These are phyloP conservation scores for Trachemys scripta DNA, from an alignment of 2,113 vertebrate species.

Conservation along the genomic window DNA sequence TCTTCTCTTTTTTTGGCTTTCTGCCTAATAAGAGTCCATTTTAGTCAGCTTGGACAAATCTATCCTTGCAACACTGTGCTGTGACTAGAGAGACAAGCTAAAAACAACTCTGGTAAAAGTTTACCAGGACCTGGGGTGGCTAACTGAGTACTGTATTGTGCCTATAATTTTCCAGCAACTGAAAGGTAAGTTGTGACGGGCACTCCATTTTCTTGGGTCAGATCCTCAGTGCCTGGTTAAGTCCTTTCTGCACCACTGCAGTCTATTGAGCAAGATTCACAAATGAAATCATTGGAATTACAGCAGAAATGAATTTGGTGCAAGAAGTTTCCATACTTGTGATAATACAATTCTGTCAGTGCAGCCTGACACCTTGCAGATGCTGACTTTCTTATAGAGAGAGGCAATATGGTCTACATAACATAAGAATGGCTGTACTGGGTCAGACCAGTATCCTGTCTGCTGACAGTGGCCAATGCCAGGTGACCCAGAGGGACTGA, in stretches of 20 bases:
- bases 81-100: neutral
- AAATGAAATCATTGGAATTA: neutral
- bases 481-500: no score
- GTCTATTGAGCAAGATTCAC: neutral
- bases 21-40: neutral
- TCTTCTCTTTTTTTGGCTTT: neutral
- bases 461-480: no score
- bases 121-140: neutral
- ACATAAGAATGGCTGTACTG: no score
- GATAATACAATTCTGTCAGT: neutral
- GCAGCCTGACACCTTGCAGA: neutral
- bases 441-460: no score
- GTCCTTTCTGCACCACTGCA: neutral
- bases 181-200: neutral
- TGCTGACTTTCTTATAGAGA: neutral
- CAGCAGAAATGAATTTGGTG: neutral
- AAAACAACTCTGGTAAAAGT: neutral
- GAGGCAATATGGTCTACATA: neutral
- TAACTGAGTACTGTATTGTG: neutral
- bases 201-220: neutral
- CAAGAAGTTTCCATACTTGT: neutral
- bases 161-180: neutral
- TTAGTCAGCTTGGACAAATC: neutral
- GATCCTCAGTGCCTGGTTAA: neutral
- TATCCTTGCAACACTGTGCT: neutral